phyloP scores from a whole-genome alignment of 2,113 vertebrate genomes.

The Lophotis ruficrista region DNA sequence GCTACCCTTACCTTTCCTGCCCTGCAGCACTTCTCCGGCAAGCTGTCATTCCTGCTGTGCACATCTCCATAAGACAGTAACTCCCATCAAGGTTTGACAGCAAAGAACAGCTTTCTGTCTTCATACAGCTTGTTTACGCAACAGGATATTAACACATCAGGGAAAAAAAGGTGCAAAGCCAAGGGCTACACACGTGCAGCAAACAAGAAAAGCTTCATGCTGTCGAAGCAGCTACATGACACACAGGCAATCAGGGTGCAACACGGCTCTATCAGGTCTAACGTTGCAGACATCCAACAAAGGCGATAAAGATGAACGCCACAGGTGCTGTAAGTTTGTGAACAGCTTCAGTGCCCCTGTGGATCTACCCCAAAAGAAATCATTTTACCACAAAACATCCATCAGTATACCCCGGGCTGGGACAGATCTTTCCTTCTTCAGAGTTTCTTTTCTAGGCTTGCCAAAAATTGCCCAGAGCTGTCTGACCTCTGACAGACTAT shows the following conservation, averaged over 20 bases:
- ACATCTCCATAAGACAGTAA: accelerated
- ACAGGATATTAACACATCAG: neutral
- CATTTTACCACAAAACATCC: neutral
- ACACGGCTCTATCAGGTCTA: neutral
- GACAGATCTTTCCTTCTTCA: neutral
- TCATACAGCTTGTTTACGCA: neutral
- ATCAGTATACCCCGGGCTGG: neutral
- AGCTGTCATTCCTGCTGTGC: neutral
- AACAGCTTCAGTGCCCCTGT: neutral
- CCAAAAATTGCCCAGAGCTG: neutral
- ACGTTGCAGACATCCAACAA: neutral
- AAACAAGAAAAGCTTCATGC: neutral
- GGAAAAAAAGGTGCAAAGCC: neutral
- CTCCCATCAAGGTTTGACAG: neutral
- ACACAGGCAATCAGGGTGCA: neutral
- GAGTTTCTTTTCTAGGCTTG: neutral
- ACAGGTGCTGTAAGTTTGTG: neutral
- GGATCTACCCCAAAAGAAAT: neutral
- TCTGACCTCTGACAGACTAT: neutral
- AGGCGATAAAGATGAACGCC: accelerated
- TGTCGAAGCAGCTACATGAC: neutral
- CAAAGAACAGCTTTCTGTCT: neutral
- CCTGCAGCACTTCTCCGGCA: neutral
- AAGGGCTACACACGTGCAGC: neutral
- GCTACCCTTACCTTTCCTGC: neutral